phyloP scores from a whole-genome alignment of 2,797 vertebrate species.

The Anomalospiza imberbis region DNA sequence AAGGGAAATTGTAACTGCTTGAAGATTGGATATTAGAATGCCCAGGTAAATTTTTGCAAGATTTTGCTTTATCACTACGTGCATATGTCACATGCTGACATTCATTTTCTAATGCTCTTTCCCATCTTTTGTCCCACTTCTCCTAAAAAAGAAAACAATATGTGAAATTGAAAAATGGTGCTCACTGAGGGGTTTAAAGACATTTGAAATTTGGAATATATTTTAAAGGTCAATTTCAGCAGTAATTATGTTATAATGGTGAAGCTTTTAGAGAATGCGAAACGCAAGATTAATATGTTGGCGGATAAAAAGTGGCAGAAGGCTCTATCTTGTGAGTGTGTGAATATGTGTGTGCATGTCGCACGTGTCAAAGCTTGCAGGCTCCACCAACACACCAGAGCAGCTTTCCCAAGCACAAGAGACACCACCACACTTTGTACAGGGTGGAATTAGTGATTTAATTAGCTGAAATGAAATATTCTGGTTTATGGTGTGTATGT shows the following conservation, averaged over 20 bases:
- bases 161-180: constrained; percentile 77
- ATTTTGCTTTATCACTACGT: constrained; percentile 18
- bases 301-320: constrained; percentile 47
- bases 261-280: constrained; percentile 70
- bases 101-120: constrained; percentile 25
- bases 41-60: constrained; percentile 35
- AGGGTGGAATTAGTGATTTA: background rate
- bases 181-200: constrained; percentile 77
- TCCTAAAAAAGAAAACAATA: constrained; percentile 68
- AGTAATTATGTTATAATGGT: constrained; percentile 78
- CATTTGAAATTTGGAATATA: constrained; percentile 79
- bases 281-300: constrained; percentile 60
- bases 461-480: background rate
- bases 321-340: background rate
- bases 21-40: constrained; percentile 37
- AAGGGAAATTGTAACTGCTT: constrained; percentile 31
- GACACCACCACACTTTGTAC: background rate
- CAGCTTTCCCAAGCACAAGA: background rate
- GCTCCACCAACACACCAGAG: background rate
- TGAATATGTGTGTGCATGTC: background rate
- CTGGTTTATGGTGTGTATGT: background rate
- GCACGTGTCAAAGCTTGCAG: background rate
- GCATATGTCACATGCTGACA: constrained; percentile 58
- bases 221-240: constrained; percentile 81
- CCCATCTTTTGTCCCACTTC: constrained; percentile 20